These are phyloP conservation scores for Calidris pygmaea DNA, from an alignment of 2,113 vertebrate species.

Conservation along the genomic window DNA sequence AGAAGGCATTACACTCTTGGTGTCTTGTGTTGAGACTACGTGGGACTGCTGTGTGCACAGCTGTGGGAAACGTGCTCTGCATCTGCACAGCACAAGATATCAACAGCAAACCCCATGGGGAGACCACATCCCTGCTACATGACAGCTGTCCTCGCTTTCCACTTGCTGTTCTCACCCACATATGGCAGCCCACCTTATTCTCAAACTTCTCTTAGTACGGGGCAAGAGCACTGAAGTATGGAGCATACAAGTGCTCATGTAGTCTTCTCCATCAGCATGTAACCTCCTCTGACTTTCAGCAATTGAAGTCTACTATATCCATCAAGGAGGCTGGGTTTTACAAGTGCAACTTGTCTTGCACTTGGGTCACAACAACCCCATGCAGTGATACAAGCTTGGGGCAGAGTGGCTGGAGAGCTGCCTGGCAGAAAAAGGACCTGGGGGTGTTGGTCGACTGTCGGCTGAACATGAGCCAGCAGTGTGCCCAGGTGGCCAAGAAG, in stretches of 20 bases:
- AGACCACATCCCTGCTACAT: neutral
- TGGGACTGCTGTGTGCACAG: accelerated
- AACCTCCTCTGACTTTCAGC: neutral
- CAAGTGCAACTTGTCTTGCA: neutral
- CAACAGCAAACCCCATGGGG: neutral
- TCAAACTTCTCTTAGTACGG: neutral
- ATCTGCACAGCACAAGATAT: neutral
- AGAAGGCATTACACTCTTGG: neutral
- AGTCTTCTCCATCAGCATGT: neutral
- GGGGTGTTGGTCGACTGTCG: no score
- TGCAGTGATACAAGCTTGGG: no score
- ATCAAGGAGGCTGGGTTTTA: neutral
- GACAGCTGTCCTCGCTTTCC: accelerated
- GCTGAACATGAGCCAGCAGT: no score
- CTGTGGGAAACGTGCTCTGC: neutral
- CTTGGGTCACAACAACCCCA: no score
- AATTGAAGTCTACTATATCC: neutral
- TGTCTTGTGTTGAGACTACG: accelerated
- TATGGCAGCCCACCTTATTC: neutral
- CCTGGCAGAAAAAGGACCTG: no score
- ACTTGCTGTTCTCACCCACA: neutral
- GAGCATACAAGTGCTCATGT: neutral
- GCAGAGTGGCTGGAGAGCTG: no score
- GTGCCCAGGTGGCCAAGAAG: no score
- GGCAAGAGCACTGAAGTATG: neutral